A percentile compares a stretch with the other conserved stretches of the same genome.
Conservation (phyloP, 2,888 invertebrate species). For the Spilarctia lutea region DNA sequence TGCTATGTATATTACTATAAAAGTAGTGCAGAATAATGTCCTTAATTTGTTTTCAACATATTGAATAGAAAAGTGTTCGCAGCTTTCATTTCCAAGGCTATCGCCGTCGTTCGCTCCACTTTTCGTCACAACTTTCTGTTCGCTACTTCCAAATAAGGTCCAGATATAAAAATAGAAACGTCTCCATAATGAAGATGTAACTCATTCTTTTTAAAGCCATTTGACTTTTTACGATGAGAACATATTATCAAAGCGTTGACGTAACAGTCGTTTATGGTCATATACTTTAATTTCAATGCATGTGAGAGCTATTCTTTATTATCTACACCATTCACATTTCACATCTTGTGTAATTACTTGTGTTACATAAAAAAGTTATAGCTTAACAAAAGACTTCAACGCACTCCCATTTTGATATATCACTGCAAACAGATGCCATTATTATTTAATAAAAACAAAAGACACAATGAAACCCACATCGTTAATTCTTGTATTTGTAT, state of each 20-base stretch:
- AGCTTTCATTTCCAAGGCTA: slow-evolving; percentile 66
- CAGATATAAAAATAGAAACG: slow-evolving; percentile 30
- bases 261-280: slow-evolving; percentile 42
- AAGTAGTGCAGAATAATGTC: slow-evolving; percentile 20
- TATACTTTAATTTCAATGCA: slow-evolving; percentile 37
- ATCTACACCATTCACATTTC: slow-evolving; percentile 27
- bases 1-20: slow-evolving; percentile 13
- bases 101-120: slow-evolving; percentile 65
- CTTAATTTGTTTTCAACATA: slow-evolving; percentile 38
- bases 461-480: background rate
- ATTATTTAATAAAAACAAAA: slow-evolving; percentile 9
- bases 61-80: slow-evolving; percentile 60
- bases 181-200: slow-evolving; percentile 11
- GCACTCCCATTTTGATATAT: slow-evolving; percentile 54
- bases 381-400: slow-evolving; percentile 75
- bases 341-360: slow-evolving; percentile 22
- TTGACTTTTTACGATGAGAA: slow-evolving; percentile 28
- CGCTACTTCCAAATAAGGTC: slow-evolving; percentile 42
- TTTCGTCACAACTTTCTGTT: slow-evolving; percentile 68
- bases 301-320: slow-evolving; percentile 31
- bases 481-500: background rate
- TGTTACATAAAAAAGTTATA: slow-evolving; percentile 30
- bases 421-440: slow-evolving; percentile 29
- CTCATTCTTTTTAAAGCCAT: slow-evolving; percentile 22
- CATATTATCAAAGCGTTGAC: slow-evolving; percentile 39